These are phyloP conservation scores for Papilio protenor DNA, from an alignment of 2,888 invertebrate species.

Conservation along the genomic window DNA sequence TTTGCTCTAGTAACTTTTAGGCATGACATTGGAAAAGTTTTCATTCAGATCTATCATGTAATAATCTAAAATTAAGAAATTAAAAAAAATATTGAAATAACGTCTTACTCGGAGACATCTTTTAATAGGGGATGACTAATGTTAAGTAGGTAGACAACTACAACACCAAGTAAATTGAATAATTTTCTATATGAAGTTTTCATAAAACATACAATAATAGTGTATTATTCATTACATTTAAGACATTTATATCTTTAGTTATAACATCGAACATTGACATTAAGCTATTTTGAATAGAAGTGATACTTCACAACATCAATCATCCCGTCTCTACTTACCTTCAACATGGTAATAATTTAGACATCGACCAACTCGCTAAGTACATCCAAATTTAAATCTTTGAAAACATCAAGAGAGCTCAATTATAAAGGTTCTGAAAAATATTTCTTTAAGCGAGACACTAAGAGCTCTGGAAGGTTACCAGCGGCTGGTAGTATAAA, in stretches of 20 bases:
- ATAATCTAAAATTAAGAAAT: conserved; percentile 61
- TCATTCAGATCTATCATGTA: conserved; percentile 75
- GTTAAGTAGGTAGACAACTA: conserved; percentile 21
- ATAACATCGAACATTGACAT: conserved; percentile 5
- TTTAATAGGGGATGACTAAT: conserved; percentile 17
- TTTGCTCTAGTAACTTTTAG: conserved; percentile 32
- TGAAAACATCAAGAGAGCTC: conserved; percentile 36
- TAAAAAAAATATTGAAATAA: conserved; percentile 48
- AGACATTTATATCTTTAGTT: conserved; percentile 10
- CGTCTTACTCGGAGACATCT: background rate
- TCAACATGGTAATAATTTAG: conserved; percentile 51
- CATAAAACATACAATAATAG: conserved; percentile 8
- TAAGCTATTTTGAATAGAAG: conserved; percentile 13
- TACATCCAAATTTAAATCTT: conserved; percentile 50
- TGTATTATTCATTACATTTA: background rate
- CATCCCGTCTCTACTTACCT: conserved; percentile 31
- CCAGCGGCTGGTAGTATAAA: conserved; percentile 29
- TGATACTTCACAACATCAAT: conserved; percentile 1
- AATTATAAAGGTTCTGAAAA: conserved; percentile 24
- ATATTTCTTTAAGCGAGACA: conserved; percentile 26
- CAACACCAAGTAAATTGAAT: background rate
- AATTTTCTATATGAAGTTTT: conserved; percentile 15
- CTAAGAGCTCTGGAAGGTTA: background rate
- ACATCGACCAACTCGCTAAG: conserved; percentile 59
- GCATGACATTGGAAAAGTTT: conserved; percentile 65